Evolutionary conservation across 2,888 invertebrate species (phyloP), one percentile per base, ranked within the genome.

Genomic region (Melanotus villosus): DNA sequence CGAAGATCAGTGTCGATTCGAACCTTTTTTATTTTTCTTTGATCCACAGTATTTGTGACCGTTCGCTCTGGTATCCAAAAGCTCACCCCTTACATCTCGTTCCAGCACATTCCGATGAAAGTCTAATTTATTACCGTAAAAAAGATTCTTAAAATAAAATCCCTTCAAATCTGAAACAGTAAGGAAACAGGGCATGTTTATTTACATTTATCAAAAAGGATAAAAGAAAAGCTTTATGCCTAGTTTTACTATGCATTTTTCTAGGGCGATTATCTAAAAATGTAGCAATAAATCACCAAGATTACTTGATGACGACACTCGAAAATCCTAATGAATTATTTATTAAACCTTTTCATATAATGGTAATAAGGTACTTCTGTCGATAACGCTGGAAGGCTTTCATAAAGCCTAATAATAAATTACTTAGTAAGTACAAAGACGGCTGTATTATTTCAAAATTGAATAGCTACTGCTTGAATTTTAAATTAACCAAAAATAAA

Each of bases 1-100:
- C 12, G 32, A 32, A 52, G 52, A 52, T 52, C 52, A 52, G 52
- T 52, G 52, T 52, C 52, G 52, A 52, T 52, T 52, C 34, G n/a
- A 52, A 52, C 32, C 52, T 12, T 23, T 52, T 52, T 52, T 52
- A 52, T 32, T 52, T 52, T 32, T 30, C 52, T 52, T 32, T 52
- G 52, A 52, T 52, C 52, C 32, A 19, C 12, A 32, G 32, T 32
- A 52, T 52, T 52, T 52, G 52, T 52, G 52, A 52, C 52, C 52
- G 52, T 32, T 52, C 34, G 52, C 18, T 32, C 18, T 47, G 47
- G 47, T 32, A 16, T 52, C n/a, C 30, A 52, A 32, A 32, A 52
- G 52, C 32, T 52, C 26, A 1, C 14, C 30, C 30, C n/a, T 43
- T 23, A 12, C 21, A 12, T 14, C 7, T 18, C 47, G 12, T 21